A percentile compares a stretch with the other conserved stretches of the same genome.
These are phyloP conservation scores for Pitta sordida DNA, from an alignment of 2,113 vertebrate genomes.

Conservation along the genomic window DNA sequence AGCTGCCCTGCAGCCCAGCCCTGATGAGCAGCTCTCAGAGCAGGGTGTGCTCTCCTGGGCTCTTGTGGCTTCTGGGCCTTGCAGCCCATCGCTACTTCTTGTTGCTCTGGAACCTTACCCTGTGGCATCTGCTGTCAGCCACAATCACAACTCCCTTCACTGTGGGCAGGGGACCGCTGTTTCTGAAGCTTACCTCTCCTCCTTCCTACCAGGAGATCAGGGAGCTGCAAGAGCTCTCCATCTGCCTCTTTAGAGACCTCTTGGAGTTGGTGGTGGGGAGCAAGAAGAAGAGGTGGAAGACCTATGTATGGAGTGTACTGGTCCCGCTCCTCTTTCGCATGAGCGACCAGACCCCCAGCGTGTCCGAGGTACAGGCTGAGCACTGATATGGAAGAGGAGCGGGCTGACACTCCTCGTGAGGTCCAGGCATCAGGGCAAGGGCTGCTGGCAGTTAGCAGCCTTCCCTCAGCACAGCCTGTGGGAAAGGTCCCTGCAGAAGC, in stretches of 20 bases:
- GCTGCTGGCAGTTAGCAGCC: not conserved
- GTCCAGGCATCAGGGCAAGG: not conserved
- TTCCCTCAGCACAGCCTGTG: not conserved
- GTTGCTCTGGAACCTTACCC: no score
- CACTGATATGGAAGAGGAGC: not conserved
- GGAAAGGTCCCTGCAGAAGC: not conserved
- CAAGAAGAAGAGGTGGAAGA: not conserved
- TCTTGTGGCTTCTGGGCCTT: not conserved
- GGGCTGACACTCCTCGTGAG: not conserved
- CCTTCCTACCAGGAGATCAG: not conserved
- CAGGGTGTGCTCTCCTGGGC: not conserved
- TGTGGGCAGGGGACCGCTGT: not conserved
- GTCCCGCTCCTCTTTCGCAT: not conserved
- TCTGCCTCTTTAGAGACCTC: not conserved
- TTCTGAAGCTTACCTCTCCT: not conserved
- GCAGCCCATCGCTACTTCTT: not conserved
- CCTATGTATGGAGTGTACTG: not conserved
- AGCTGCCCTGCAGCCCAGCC: not conserved
- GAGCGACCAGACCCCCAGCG: not conserved
- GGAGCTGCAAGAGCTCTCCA: not conserved
- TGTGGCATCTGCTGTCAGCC: not conserved
- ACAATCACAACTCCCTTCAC: rapidly evolving
- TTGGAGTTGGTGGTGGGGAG: not conserved
- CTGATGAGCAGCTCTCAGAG: rapidly evolving
- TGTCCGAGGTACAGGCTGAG: not conserved